A percentile compares a stretch with the other conserved stretches of the same genome.
These are phyloP conservation scores for Mesocricetus auratus DNA, from an alignment of 2,113 vertebrate species.

Conservation along the genomic window DNA sequence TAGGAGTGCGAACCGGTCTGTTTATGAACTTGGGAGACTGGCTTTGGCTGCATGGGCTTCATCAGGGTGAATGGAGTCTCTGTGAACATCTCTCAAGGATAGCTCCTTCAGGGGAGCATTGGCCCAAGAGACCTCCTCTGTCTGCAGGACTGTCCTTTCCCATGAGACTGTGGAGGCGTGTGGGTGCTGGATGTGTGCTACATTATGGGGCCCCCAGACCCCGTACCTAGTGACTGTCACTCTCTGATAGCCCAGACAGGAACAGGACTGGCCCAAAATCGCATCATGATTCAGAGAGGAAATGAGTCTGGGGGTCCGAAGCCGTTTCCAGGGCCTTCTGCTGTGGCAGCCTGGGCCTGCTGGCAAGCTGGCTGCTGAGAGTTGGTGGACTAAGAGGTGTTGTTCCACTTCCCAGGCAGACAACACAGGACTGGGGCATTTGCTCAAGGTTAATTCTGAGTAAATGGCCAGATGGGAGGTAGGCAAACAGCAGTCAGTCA, in stretches of 20 bases:
- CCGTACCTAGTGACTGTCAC: background rate
- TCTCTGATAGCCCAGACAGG: background rate
- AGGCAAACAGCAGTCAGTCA: constrained; percentile 1
- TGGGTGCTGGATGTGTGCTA: fast-evolving
- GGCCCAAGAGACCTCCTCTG: background rate
- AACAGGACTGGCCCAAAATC: background rate
- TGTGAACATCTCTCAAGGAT: background rate
- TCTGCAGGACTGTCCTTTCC: background rate
- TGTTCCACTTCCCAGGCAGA: background rate
- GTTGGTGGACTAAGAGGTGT: background rate
- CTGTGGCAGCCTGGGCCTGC: background rate
- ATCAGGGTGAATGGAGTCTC: background rate
- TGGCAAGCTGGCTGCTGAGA: background rate
- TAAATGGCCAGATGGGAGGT: background rate
- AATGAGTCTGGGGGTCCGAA: background rate
- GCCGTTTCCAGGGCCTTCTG: background rate
- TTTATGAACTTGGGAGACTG: background rate
- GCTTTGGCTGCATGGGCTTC: background rate
- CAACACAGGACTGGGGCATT: background rate
- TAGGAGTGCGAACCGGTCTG: background rate
- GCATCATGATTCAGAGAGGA: background rate
- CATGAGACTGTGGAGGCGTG: fast-evolving
- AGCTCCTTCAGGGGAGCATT: background rate
- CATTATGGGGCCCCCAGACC: background rate
- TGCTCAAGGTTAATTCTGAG: constrained; percentile 40